Conservation (phyloP, 2,888 invertebrate genomes). For the Chloroclysta siterata region DNA sequence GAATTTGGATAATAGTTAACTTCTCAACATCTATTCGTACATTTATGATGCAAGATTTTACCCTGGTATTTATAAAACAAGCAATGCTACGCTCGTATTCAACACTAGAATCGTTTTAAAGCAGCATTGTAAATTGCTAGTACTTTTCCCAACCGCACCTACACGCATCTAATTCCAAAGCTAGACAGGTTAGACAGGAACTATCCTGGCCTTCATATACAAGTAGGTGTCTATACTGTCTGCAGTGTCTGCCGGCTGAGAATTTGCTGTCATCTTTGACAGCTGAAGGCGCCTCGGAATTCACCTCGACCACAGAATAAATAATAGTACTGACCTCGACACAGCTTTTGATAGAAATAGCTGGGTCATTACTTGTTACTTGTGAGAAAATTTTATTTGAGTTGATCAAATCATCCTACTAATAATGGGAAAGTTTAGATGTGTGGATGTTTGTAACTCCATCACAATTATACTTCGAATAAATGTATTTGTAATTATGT, state of each 20-base stretch:
- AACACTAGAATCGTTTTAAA: constrained; percentile 2
- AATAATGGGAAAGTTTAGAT: no score
- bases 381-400: not conserved
- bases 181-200: constrained; percentile 36
- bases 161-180: constrained; percentile 37
- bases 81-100: not conserved
- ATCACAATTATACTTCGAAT: no score
- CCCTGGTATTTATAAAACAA: no score
- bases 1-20: no score
- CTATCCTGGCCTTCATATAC: constrained; percentile 49
- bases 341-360: constrained; percentile 7
- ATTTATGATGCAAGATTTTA: no score
- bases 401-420: not conserved
- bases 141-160: constrained; percentile 27
- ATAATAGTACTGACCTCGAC: constrained; percentile 15
- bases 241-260: constrained; percentile 25
- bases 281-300: constrained; percentile 50
- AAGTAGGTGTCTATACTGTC: constrained; percentile 35
- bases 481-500: no score
- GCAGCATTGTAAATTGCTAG: constrained; percentile 17
- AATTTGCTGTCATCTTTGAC: constrained; percentile 58
- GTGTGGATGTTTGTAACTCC: no score
- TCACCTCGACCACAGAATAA: not conserved
- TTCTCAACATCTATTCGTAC: no score
- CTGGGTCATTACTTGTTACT: constrained; percentile 12